phyloP scores from a whole-genome alignment of 2,797 vertebrate genomes.

The Amphiprion clarkii region DNA sequence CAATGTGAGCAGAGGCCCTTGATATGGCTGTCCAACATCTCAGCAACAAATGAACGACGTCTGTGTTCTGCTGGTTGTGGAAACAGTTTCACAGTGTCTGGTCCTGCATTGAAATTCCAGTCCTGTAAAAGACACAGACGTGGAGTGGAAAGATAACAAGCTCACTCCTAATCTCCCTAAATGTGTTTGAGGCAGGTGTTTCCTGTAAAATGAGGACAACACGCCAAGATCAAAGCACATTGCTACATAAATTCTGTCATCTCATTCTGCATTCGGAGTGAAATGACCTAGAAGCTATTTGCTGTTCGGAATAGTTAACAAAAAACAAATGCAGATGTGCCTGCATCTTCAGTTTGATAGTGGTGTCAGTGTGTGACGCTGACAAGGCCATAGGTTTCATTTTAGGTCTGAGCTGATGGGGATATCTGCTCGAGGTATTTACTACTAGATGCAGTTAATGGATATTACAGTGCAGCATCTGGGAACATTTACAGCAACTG shows the following conservation, averaged over 20 bases:
- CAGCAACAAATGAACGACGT: constrained; percentile 65
- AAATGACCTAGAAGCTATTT: constrained; percentile 62
- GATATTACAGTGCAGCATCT: constrained; percentile 24
- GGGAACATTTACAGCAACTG: constrained; percentile 38
- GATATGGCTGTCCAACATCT: constrained; percentile 58
- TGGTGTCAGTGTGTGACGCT: constrained; percentile 20
- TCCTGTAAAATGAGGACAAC: constrained; percentile 69
- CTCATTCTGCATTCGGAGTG: constrained; percentile 41
- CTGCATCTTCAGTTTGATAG: constrained; percentile 31
- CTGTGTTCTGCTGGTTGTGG: constrained; percentile 63
- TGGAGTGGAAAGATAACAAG: constrained; percentile 79
- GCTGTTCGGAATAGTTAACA: constrained; percentile 22
- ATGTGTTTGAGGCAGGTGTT: constrained; percentile 77
- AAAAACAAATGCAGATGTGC: constrained; percentile 39
- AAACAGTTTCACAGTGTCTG: constrained; percentile 69
- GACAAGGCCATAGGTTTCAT: constrained; percentile 23
- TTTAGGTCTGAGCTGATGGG: constrained; percentile 11
- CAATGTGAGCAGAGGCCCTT: constrained; percentile 26
- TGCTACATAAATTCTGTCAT: constrained; percentile 63
- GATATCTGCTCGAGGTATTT: constrained; percentile 7
- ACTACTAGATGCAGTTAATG: constrained; percentile 25
- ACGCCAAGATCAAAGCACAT: constrained; percentile 69
- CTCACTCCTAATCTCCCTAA: constrained; percentile 76
- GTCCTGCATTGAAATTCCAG: constrained; percentile 80
- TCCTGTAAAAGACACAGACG: constrained; percentile 75